Percentiles rank a stretch among this genome's conserved stretches.
Evolutionary conservation across 2,888 invertebrate genomes (phyloP).

Genomic region (Fragum sueziense): DNA sequence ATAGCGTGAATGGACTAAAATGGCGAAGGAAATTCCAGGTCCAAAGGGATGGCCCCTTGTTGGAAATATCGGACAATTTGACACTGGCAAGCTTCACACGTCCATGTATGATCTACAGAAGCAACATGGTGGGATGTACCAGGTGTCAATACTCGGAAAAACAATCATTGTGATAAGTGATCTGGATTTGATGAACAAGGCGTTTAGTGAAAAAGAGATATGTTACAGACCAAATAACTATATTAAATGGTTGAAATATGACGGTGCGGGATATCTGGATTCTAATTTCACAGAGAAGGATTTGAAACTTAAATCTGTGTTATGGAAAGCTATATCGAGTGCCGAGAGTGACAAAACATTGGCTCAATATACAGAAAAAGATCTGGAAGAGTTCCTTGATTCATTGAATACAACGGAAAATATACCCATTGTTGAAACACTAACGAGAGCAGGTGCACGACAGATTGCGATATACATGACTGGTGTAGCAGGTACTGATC

Average conservation of each 20-base stretch:
- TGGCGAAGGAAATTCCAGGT: slow-evolving; percentile 6
- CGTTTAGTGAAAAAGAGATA: background rate
- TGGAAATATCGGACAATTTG: background rate
- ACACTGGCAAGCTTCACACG: background rate
- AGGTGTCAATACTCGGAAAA: background rate
- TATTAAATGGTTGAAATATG: slow-evolving; percentile 6
- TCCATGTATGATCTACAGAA: background rate
- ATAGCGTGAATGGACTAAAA: too few species aligned
- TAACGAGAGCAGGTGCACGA: background rate
- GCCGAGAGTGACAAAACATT: background rate
- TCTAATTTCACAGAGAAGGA: slow-evolving; percentile 7
- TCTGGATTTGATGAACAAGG: background rate
- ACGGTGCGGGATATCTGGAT: slow-evolving; percentile 15
- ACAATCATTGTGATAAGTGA: slow-evolving; percentile 12
- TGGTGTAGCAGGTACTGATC: background rate
- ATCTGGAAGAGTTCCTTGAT: background rate
- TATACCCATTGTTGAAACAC: background rate
- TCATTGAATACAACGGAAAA: background rate
- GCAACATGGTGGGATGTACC: background rate
- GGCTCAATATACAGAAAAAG: background rate
- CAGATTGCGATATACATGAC: background rate
- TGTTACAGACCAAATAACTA: slow-evolving; percentile 6
- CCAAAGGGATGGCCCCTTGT: background rate
- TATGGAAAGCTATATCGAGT: slow-evolving; percentile 1
- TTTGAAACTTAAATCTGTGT: background rate